phyloP scores from a whole-genome alignment of 2,113 vertebrate species.

The Peucedramus taeniatus region DNA sequence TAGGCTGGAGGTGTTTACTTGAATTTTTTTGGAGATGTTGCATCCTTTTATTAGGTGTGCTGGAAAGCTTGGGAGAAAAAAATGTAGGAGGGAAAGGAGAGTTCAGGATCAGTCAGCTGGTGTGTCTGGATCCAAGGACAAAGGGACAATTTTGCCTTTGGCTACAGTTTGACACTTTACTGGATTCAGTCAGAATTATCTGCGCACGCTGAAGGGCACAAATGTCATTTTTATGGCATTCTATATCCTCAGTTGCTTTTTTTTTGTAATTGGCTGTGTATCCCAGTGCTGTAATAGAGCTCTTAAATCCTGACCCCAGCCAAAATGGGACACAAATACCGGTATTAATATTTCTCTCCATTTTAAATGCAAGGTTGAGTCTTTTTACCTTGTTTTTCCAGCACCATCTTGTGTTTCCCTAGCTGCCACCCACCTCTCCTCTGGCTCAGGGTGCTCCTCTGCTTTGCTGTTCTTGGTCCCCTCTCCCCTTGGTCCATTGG shows the following conservation, averaged over 20 bases:
- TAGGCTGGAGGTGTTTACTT: neutral
- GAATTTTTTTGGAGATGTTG: neutral
- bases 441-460: neutral
- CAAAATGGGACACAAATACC: neutral
- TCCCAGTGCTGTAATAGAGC: neutral
- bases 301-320: slow-evolving; percentile 30
- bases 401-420: neutral
- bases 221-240: slow-evolving; percentile 34
- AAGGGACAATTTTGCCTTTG: slow-evolving; percentile 41
- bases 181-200: slow-evolving; percentile 37
- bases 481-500: neutral
- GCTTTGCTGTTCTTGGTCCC: neutral
- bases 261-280: slow-evolving; percentile 9
- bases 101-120: neutral
- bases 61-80: neutral
- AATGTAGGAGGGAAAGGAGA: neutral
- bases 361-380: neutral
- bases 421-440: neutral
- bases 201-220: slow-evolving; percentile 22
- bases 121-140: slow-evolving; percentile 31
- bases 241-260: neutral
- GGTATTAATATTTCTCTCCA: neutral
- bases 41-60: neutral
- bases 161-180: slow-evolving; percentile 40
- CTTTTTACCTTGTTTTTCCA: neutral